Conservation (phyloP, 2,797 vertebrate species). For the Anabacerthia variegaticeps region DNA sequence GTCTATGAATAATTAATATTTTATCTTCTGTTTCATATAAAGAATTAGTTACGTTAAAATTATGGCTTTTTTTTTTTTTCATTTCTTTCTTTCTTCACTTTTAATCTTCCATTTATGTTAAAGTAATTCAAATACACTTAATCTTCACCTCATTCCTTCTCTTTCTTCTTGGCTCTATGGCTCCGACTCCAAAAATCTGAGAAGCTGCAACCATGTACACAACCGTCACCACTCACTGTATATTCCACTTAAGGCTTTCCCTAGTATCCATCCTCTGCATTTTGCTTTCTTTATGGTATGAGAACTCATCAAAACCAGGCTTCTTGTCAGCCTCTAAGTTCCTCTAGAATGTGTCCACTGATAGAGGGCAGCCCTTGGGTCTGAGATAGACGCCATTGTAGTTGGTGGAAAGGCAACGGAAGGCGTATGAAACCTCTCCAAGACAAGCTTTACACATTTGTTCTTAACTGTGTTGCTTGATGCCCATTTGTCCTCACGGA, state of each 20-base stretch:
- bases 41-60: not conserved
- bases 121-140: not conserved
- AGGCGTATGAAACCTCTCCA: not conserved
- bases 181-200: not conserved
- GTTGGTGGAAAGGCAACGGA: not conserved
- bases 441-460: not conserved
- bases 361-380: rapidly evolving
- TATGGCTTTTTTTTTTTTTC: not conserved
- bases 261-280: not conserved
- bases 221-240: not conserved
- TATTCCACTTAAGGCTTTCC: not conserved
- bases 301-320: not conserved
- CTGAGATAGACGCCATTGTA: not conserved
- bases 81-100: not conserved
- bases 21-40: not conserved
- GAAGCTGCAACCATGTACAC: not conserved
- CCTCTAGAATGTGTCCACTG: rapidly evolving
- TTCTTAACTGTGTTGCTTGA: not conserved
- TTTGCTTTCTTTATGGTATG: not conserved
- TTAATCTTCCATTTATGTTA: slow-evolving; percentile 10
- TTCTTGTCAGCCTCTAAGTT: not conserved
- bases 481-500: not conserved
- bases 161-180: not conserved
- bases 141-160: not conserved
- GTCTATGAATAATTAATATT: slow-evolving; percentile 15